Percentiles rank a stretch among this genome's conserved stretches.
These are phyloP conservation scores for Epinephelus moara DNA, from an alignment of 2,113 vertebrate species.

Conservation along the genomic window DNA sequence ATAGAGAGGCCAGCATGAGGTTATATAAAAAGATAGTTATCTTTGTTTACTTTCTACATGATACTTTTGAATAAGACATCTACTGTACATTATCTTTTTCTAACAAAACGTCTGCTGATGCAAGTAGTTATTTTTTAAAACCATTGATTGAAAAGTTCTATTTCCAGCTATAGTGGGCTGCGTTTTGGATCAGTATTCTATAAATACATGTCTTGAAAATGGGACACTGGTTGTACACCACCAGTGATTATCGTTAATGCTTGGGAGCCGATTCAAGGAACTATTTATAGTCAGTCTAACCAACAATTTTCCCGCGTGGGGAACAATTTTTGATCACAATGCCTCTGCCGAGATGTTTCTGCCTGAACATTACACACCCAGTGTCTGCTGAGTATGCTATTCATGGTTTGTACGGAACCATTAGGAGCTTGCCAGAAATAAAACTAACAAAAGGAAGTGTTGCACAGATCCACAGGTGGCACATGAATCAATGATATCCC, in stretches of 20 bases:
- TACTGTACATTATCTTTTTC: not conserved
- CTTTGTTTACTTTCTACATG: not conserved
- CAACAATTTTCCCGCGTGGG: slow-evolving; percentile 42
- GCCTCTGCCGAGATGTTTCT: slow-evolving; percentile 51
- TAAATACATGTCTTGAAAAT: slow-evolving; percentile 53
- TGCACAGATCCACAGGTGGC: slow-evolving; percentile 22
- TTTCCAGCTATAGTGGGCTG: slow-evolving; percentile 12
- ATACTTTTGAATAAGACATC: slow-evolving; percentile 3
- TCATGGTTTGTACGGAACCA: slow-evolving; percentile 43
- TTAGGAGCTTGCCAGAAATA: slow-evolving; percentile 60
- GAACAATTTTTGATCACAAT: slow-evolving; percentile 46
- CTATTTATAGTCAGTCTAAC: slow-evolving; percentile 53
- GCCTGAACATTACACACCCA: slow-evolving; percentile 16
- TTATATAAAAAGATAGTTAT: not conserved
- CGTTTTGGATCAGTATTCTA: slow-evolving; percentile 35
- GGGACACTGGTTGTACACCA: slow-evolving; percentile 29
- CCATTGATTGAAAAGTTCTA: not conserved
- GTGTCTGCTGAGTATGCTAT: slow-evolving; percentile 35
- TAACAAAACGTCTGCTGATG: slow-evolving; percentile 8
- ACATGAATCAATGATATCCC: slow-evolving; percentile 11
- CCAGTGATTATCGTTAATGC: slow-evolving; percentile 48
- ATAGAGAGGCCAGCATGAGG: not conserved
- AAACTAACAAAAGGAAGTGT: not conserved
- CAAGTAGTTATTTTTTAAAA: slow-evolving; percentile 15
- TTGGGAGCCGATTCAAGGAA: slow-evolving; percentile 16